Evolutionary conservation across 2,888 invertebrate species (phyloP), one percentile per base, ranked within the genome.

Genomic region (Julus scandinavius): DNA sequence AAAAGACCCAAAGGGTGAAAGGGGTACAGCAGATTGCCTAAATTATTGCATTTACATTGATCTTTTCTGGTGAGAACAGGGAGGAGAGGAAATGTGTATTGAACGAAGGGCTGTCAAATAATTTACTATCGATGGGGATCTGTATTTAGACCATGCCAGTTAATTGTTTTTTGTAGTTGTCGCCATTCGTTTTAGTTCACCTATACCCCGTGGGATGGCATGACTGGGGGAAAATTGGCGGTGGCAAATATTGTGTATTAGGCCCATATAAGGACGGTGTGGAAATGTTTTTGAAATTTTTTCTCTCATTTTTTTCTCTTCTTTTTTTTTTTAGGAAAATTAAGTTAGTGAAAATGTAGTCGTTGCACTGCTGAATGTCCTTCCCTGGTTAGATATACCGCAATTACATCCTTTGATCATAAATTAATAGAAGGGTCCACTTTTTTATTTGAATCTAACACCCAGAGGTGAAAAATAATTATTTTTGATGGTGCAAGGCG

Each of bases 1-100:
- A 63, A 63, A 63, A 63, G 63, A n/a, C n/a, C 63, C 63, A 63
- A n/a, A 63, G 63, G 63, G 63, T 63, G 63, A 63, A 63, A 63
- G 63, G 63, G 63, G 63, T 17, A 63, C 11, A 63, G 63, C 63
- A 63, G 63, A 63, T 63, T 63, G 63, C 63, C 17, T 54, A 17
- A 54, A 54, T 54, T 54, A 54, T 17, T 13, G 17, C 54, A 54
- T 54, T 54, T 54, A 54, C 54, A 54, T 54, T 15, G 13, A 54
- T 15, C 54, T 54, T 54, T 11, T 54, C n/a, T 63, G n/a, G 29
- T 29, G 63, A 49, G 49, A 49, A 49, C 49, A 49, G 49, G 49
- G 63, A 63, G n/a, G 63, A 17, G n/a, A 13, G n/a, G n/a, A n/a
- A 63, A 15, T 58, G 58, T 58, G 63, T n/a, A 63, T n/a, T n/a